Conservation (phyloP, 2,797 vertebrate genomes). For the Lutjanus campechanus region DNA sequence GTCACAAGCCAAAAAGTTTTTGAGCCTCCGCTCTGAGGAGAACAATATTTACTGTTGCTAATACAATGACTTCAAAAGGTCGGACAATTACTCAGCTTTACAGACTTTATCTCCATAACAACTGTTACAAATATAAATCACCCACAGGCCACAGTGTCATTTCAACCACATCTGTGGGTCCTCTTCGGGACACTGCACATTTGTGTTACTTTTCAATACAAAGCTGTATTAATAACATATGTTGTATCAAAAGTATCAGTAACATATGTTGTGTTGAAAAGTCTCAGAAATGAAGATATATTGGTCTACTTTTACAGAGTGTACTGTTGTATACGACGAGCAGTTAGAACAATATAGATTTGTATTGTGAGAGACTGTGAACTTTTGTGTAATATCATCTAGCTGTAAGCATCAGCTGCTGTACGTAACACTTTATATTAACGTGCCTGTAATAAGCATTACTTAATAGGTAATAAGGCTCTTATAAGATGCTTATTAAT, state of each 20-base stretch:
- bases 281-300: slow-evolving; percentile 12
- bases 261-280: slow-evolving; percentile 21
- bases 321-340: neutral
- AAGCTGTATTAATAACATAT: slow-evolving; percentile 38
- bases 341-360: neutral
- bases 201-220: slow-evolving; percentile 30
- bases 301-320: neutral
- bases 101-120: slow-evolving; percentile 19
- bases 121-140: slow-evolving; percentile 28
- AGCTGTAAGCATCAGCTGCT: accelerated
- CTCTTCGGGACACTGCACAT: slow-evolving; percentile 15
- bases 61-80: neutral
- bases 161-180: slow-evolving; percentile 19
- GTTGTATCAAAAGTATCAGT: slow-evolving; percentile 20
- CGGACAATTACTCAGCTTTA: slow-evolving; percentile 15
- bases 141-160: slow-evolving; percentile 9
- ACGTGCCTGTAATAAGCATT: too few species aligned
- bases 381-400: neutral
- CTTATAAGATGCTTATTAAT: too few species aligned
- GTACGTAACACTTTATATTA: neutral
- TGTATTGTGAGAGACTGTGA: neutral
- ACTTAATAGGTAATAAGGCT: too few species aligned
- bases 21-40: neutral
- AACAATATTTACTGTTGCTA: neutral
- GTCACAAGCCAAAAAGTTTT: neutral